phyloP scores from a whole-genome alignment of 2,113 vertebrate species.

The Rana temporaria region DNA sequence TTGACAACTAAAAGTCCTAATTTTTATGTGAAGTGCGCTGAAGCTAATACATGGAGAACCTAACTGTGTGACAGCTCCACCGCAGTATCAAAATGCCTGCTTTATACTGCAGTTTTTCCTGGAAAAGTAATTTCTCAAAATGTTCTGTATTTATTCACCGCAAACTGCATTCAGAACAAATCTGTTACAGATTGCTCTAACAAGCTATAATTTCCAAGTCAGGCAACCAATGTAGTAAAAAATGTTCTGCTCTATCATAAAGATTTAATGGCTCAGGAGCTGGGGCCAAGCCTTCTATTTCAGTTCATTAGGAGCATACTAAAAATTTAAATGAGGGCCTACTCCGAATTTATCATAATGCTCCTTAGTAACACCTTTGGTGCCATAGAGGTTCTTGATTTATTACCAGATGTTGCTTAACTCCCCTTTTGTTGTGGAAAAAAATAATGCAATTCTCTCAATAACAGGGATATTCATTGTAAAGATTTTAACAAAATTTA shows the following conservation, averaged over 20 bases:
- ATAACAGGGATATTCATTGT: too few relatives aligned
- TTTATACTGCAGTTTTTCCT: not conserved
- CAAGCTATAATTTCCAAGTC: conserved; percentile 25
- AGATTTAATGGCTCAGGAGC: conserved; percentile 16
- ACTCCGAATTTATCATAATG: conserved; percentile 5
- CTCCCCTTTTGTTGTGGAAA: too few relatives aligned
- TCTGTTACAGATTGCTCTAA: conserved; percentile 21
- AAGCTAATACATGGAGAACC: too few relatives aligned
- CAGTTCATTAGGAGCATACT: conserved; percentile 16
- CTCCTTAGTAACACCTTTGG: not conserved
- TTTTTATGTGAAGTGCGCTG: too few relatives aligned
- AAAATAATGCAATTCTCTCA: too few relatives aligned
- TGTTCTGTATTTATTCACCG: not conserved
- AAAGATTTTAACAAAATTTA: too few relatives aligned
- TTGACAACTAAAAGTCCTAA: too few relatives aligned
- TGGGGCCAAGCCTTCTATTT: conserved; percentile 16
- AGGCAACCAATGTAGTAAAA: conserved; percentile 3
- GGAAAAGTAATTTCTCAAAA: not conserved
- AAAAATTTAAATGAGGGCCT: conserved; percentile 9
- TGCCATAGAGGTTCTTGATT: not conserved
- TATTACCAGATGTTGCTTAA: too few relatives aligned
- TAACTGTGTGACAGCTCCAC: too few relatives aligned
- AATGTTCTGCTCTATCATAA: conserved; percentile 25
- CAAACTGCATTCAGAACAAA: not conserved
- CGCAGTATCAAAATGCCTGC: not conserved